phyloP scores from a whole-genome alignment of 1,140 invertebrate species.

The Macrocentrus cingulum region DNA sequence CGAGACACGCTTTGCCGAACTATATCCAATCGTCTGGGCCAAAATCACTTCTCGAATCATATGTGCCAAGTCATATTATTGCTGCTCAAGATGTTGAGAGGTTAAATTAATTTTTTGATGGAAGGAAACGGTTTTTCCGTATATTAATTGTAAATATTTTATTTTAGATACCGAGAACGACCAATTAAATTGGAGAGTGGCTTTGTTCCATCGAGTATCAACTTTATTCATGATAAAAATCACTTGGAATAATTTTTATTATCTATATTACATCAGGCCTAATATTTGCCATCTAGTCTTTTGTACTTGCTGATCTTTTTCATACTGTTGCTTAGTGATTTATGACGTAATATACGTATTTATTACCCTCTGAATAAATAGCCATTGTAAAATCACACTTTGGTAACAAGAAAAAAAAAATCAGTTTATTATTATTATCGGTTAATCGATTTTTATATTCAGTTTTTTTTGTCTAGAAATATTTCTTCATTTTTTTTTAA shows the following conservation, averaged over 20 bases:
- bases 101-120: conserved; percentile 33
- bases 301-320: neutral
- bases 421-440: too few species aligned
- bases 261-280: neutral
- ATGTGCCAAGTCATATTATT: conserved; percentile 51
- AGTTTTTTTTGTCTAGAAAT: too few species aligned
- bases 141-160: conserved; percentile 21
- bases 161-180: conserved; percentile 51
- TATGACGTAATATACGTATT: neutral
- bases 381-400: too few species aligned
- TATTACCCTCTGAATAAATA: too few species aligned
- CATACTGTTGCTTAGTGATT: neutral
- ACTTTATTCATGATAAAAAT: conserved; percentile 47
- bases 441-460: too few species aligned
- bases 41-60: conserved; percentile 51
- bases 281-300: neutral
- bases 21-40: conserved; percentile 37
- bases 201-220: conserved; percentile 54
- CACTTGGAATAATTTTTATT: too few species aligned
- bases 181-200: conserved; percentile 53
- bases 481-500: too few species aligned
- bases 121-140: conserved; percentile 17
- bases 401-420: too few species aligned
- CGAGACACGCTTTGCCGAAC: conserved; percentile 29
- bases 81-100: conserved; percentile 49